phyloP scores from a whole-genome alignment of 2,797 vertebrate species.

The Chaetophractus vellerosus region DNA sequence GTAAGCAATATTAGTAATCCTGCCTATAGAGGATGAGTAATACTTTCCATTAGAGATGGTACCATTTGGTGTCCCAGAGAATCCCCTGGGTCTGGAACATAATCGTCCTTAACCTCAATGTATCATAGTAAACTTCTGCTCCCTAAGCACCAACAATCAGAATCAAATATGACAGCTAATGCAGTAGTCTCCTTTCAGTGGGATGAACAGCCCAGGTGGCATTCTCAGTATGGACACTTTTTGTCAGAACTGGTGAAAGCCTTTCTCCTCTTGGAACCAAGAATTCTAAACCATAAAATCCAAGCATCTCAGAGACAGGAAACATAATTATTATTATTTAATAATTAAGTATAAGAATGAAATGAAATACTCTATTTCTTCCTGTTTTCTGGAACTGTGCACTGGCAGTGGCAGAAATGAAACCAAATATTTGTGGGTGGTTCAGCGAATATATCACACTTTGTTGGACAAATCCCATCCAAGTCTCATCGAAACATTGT shows the following conservation, averaged over 20 bases:
- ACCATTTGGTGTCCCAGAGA: neutral
- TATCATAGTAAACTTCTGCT: neutral
- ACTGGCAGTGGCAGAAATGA: too few relatives aligned
- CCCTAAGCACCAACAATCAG: neutral
- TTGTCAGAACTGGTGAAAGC: neutral
- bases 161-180: neutral
- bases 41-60: neutral
- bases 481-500: too few relatives aligned
- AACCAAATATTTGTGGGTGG: too few relatives aligned
- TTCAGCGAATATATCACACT: too few relatives aligned
- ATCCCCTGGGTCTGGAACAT: neutral
- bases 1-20: neutral
- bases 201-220: neutral
- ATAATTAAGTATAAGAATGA: too few relatives aligned
- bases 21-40: neutral
- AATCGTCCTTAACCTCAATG: neutral
- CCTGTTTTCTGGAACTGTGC: too few relatives aligned
- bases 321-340: too few relatives aligned
- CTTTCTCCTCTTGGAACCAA: neutral
- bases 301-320: too few relatives aligned
- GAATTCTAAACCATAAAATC: neutral
- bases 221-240: neutral
- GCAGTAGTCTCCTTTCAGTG: neutral
- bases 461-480: too few relatives aligned
- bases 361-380: too few relatives aligned